phyloP scores from a whole-genome alignment of 1,140 invertebrate species.

The Maconellicoccus hirsutus region DNA sequence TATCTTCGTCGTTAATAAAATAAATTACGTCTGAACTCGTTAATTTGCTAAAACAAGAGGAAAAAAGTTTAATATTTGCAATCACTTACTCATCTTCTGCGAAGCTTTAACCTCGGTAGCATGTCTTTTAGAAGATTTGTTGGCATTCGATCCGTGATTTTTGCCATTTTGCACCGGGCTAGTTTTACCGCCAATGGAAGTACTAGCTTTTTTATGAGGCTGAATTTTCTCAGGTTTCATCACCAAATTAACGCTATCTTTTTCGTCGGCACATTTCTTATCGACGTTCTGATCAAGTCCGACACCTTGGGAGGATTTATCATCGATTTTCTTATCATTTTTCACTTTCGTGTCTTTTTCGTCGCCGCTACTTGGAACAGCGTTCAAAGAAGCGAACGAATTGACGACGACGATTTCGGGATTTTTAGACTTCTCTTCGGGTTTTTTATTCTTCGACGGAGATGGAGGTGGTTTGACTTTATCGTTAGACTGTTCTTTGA shows the following conservation, averaged over 20 bases:
- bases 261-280: not conserved
- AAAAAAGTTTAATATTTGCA: no score
- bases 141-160: not conserved
- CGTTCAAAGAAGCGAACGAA: not conserved
- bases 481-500: constrained; percentile 28
- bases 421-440: not conserved
- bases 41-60: not conserved
- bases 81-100: constrained; percentile 14
- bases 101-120: constrained; percentile 6
- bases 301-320: not conserved
- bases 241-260: constrained; percentile 26
- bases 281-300: not conserved
- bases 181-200: not conserved
- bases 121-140: not conserved
- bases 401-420: not conserved
- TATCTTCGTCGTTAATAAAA: no score
- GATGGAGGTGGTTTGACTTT: constrained; percentile 29
- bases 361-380: not conserved
- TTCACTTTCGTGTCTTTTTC: not conserved
- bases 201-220: not conserved
- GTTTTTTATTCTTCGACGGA: constrained; percentile 17
- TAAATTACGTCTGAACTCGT: no score
- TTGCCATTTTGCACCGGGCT: not conserved
- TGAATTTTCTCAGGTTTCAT: not conserved
- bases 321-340: not conserved